Evolutionary conservation across 1,140 invertebrate genomes (phyloP), one percentile per base, ranked within the genome.

Genomic region (Pachypeltis micranthus): DNA sequence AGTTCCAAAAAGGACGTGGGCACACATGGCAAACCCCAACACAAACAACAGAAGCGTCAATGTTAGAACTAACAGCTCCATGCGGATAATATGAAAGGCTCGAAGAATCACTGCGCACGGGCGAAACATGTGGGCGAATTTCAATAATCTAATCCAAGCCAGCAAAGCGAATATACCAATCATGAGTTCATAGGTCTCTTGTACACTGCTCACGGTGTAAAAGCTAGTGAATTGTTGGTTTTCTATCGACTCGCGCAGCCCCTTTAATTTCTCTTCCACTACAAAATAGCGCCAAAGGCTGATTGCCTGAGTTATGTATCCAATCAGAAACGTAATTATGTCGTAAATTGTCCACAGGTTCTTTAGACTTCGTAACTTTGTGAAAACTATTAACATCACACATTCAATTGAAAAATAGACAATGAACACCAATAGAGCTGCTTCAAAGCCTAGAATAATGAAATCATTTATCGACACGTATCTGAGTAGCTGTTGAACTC

Each of bases 31-130:
- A 74, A 86, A 91, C 7, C 87, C 86, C 69, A 89, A 79, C 73
- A 90, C 90, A 7, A 90, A 83, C 66, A 91, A 87, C 69, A 86
- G 83, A 74, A 91, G 90, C 86, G 91, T 90, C 2, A 90, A 76
- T 47, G 82, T 81, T 72, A 91, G 91, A 19, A 21, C 47, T 21
- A 51, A 14, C 4, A 51, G 47, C 19, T 51, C 47, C 47, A 51
- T 51, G 19, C 47, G 47, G 47, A 51, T 21, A 16, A 16, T 51
- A 16, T 51, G 47, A 21, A 51, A 51, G 19, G 47, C 47, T 51
- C 47, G 12, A 4, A 51, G 23, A 10, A 51, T 21, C 23, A 74
- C 83, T 83, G 73, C 84, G 83, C 62, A 78, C 81, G 68, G 83
- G 80, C 72, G 84, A 84, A 71, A 84, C 83, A 75, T 84, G 27